phyloP scores from a whole-genome alignment of 2,113 vertebrate genomes.

The Atlantisia rogersi region DNA sequence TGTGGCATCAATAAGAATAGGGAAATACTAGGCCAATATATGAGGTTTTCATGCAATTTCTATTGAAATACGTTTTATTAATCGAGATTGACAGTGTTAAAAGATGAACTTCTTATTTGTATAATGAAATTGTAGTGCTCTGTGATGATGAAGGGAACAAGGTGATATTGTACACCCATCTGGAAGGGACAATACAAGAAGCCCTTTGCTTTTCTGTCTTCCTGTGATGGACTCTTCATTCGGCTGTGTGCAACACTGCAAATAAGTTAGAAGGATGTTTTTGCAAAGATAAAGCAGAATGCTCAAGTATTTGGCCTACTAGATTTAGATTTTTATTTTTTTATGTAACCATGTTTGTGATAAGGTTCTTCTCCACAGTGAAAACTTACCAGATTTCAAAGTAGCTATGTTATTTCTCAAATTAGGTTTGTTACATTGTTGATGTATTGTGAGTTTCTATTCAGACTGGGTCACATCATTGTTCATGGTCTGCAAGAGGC shows the following conservation, averaged over 20 bases:
- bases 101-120: neutral
- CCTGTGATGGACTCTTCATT: neutral
- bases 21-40: neutral
- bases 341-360: neutral
- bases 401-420: neutral
- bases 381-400: neutral
- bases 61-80: neutral
- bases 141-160: rapidly evolving
- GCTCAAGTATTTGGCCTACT: neutral
- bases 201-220: neutral
- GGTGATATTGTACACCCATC: neutral
- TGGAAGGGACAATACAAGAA: neutral
- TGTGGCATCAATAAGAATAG: neutral
- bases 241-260: neutral
- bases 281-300: neutral
- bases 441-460: neutral
- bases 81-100: neutral
- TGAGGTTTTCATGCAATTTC: neutral
- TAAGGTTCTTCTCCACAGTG: neutral
- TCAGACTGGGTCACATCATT: neutral
- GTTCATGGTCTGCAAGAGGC: neutral
- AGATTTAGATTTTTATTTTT: neutral
- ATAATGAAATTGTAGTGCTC: neutral
- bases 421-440: neutral
- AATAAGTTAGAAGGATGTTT: neutral